A percentile compares a stretch with the other conserved stretches of the same genome.
Conservation (phyloP, 2,113 vertebrate genomes). For the Neomonachus schauinslandi region DNA sequence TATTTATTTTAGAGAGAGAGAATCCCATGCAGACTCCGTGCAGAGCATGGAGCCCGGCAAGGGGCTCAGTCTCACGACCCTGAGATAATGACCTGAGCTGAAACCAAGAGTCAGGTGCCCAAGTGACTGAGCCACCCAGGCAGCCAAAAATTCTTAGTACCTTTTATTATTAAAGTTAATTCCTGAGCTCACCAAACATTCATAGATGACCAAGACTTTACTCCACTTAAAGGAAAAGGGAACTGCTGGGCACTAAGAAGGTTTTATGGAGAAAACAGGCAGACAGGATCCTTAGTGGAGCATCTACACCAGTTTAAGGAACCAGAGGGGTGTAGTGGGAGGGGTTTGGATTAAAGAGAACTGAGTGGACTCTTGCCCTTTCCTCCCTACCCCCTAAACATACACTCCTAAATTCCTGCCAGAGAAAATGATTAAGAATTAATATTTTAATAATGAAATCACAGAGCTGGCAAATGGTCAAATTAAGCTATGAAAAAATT, state of each 20-base stretch:
- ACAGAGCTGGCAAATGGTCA: background rate
- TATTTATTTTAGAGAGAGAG: background rate
- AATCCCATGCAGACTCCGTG: background rate
- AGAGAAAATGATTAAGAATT: background rate
- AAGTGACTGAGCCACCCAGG: background rate
- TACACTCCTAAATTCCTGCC: background rate
- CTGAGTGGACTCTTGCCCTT: background rate
- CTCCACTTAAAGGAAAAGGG: background rate
- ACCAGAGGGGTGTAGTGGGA: background rate
- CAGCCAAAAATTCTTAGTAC: background rate
- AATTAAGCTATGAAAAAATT: background rate
- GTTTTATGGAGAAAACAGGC: background rate
- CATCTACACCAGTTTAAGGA: background rate
- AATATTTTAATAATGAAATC: slow-evolving; percentile 39
- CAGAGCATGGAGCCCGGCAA: background rate
- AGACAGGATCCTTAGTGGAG: background rate
- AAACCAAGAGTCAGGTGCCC: background rate
- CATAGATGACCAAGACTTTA: background rate
- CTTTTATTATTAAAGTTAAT: background rate
- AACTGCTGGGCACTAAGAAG: background rate
- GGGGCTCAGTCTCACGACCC: background rate
- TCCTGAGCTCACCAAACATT: background rate
- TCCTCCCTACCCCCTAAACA: background rate
- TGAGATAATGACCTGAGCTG: background rate
- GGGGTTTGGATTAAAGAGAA: background rate